Evolutionary conservation across 2,797 vertebrate species (phyloP).

Genomic region (Melanotaenia pygmaea): DNA sequence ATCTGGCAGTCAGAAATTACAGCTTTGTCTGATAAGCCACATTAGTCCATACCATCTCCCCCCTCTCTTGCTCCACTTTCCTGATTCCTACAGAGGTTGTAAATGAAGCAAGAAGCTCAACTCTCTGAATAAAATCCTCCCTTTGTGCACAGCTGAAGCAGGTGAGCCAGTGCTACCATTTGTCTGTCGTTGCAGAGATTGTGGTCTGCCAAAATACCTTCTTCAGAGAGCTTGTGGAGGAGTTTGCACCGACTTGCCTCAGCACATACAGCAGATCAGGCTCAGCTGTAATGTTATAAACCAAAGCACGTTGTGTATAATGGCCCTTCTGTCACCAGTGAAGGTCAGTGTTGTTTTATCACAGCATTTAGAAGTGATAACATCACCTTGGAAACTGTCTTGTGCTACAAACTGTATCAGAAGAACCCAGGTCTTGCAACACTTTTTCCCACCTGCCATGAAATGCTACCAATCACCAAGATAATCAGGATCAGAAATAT

Average conservation of each 20-base stretch:
- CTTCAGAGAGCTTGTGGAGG: constrained; percentile 25
- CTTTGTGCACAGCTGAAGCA: constrained; percentile 55
- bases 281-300: constrained; percentile 18
- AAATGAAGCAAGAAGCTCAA: constrained; percentile 48
- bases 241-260: background rate
- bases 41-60: constrained; percentile 44
- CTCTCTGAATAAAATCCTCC: constrained; percentile 42
- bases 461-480: no score
- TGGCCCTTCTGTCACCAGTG: background rate
- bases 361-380: background rate
- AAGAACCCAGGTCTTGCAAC: background rate
- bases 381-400: constrained; percentile 1
- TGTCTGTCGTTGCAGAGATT: constrained; percentile 44
- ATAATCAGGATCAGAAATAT: no score
- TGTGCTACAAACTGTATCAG: background rate
- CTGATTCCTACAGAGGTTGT: constrained; percentile 26
- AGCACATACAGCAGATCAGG: constrained; percentile 4
- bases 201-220: constrained; percentile 58
- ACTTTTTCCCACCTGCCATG: background rate
- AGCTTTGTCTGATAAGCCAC: constrained; percentile 60
- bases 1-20: constrained; percentile 31
- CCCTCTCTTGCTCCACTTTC: constrained; percentile 22
- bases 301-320: background rate
- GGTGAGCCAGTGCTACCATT: constrained; percentile 54
- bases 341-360: constrained; percentile 1